Conservation (phyloP, 2,113 vertebrate genomes). For the Prunella fulvescens region DNA sequence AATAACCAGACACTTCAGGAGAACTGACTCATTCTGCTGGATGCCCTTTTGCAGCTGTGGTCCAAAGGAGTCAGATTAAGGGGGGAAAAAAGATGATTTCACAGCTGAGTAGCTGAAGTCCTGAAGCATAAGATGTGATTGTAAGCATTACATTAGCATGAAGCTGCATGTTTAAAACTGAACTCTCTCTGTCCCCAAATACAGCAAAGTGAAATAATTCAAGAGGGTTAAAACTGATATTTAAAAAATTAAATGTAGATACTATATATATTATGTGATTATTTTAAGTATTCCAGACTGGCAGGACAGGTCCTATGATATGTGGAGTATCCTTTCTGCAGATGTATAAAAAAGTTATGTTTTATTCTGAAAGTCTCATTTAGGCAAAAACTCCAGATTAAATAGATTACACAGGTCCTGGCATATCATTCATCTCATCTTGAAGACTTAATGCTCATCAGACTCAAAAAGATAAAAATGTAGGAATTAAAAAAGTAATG, state of each 20-base stretch:
- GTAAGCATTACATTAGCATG: neutral
- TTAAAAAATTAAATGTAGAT: neutral
- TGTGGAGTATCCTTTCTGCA: neutral
- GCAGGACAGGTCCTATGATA: neutral
- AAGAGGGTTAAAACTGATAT: neutral
- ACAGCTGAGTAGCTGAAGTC: neutral
- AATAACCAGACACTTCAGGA: neutral
- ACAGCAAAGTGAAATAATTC: neutral
- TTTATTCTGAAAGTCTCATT: neutral
- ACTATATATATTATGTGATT: neutral
- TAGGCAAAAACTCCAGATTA: neutral
- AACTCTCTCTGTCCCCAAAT: neutral
- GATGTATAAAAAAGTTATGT: neutral
- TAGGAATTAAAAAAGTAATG: neutral
- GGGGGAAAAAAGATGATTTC: constrained; percentile 10
- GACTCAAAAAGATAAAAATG: neutral
- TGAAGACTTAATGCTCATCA: neutral
- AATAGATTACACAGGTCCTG: neutral
- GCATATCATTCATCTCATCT: neutral
- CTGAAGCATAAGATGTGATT: neutral
- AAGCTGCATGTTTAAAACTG: neutral
- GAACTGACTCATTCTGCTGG: neutral
- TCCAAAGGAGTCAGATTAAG: neutral
- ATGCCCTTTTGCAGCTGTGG: neutral
- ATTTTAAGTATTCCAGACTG: neutral